phyloP scores from a whole-genome alignment of 2,113 vertebrate species.

The Apteryx owenii region DNA sequence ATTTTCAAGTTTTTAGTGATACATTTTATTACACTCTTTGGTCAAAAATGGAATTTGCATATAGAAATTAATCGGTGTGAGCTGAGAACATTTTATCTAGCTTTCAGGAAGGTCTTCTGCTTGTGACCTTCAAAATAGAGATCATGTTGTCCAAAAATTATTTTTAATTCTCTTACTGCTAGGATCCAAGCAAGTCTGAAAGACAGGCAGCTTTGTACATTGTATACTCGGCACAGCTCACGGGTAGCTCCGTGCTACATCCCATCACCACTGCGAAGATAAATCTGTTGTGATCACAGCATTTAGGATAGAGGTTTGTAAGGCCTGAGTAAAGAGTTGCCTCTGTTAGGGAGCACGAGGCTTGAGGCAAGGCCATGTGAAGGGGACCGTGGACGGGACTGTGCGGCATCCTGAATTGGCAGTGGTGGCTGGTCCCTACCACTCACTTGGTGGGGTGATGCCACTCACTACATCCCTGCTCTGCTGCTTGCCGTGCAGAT shows the following conservation, averaged over 20 bases:
- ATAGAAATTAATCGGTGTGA: neutral
- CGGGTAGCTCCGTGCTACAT: neutral
- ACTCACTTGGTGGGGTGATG: neutral
- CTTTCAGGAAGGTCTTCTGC: neutral
- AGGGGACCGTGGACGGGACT: neutral
- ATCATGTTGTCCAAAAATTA: neutral
- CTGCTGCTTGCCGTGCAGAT: neutral
- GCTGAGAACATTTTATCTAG: neutral
- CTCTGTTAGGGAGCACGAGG: neutral
- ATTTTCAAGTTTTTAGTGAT: neutral
- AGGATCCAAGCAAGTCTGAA: neutral
- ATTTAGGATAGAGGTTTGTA: neutral
- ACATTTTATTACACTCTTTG: neutral
- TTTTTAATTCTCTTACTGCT: neutral
- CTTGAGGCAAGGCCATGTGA: neutral
- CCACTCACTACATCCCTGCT: neutral
- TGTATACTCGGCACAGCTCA: neutral
- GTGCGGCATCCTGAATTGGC: neutral
- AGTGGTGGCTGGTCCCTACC: neutral
- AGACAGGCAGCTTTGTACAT: neutral
- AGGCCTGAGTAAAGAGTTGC: neutral
- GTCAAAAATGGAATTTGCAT: neutral
- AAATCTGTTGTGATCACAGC: neutral
- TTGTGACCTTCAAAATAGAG: neutral
- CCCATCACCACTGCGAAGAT: too few relatives aligned